phyloP scores from a whole-genome alignment of 37 sponge, comb jelly and placozoan genomes.

The Spongilla lacustris region DNA sequence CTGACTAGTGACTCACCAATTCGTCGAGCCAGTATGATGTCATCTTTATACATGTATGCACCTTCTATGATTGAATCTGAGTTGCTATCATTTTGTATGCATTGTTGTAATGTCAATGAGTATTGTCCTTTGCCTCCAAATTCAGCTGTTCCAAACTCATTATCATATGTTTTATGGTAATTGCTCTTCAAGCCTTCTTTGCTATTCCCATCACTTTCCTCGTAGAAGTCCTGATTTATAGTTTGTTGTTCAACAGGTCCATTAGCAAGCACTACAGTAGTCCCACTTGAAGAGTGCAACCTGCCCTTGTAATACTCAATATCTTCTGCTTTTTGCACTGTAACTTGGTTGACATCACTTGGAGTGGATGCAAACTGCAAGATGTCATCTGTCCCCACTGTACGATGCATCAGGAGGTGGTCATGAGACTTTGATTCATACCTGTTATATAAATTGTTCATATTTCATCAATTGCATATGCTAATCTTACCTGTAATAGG shows the following conservation, averaged over 20 bases:
- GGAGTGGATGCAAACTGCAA: conserved; percentile 1
- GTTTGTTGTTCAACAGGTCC: background rate
- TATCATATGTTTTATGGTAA: background rate
- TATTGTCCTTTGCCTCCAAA: conserved; percentile 1
- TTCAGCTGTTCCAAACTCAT: background rate
- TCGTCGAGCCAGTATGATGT: background rate
- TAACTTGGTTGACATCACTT: background rate
- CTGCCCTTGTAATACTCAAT: background rate
- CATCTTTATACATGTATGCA: conserved; percentile 1
- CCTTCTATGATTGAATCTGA: conserved; percentile 1
- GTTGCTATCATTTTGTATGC: background rate
- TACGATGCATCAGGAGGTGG: background rate
- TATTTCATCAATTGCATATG: background rate
- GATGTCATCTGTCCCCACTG: conserved; percentile 1
- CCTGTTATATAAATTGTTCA: background rate
- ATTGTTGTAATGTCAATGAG: background rate
- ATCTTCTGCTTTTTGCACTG: conserved; percentile 1
- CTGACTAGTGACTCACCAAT: conserved; percentile 1
- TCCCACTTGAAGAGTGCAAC: background rate
- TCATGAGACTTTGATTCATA: background rate
- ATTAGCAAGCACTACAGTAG: conserved; percentile 1
- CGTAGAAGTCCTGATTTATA: background rate
- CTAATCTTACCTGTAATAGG: conserved; percentile 39
- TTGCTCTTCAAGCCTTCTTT: conserved; percentile 1
- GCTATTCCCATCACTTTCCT: conserved; percentile 1